Evolutionary conservation across 2,113 vertebrate genomes (phyloP), one percentile per base, ranked within the genome.

Genomic region (Ascaphus truei): DNA sequence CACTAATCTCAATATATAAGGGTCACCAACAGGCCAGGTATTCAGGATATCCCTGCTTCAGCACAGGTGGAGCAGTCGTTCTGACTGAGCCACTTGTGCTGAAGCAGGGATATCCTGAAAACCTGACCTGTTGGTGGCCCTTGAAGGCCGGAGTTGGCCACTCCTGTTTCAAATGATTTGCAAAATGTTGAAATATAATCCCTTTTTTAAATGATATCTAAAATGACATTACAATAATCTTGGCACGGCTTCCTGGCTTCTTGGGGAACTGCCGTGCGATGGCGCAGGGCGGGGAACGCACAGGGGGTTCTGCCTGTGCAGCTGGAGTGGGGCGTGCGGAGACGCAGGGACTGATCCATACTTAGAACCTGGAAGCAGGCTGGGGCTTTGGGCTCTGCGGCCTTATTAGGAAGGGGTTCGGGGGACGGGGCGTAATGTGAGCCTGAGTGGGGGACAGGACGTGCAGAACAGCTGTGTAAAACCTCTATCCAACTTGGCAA

Each of bases 351-450:
- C 37, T 56, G 51, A 36, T 48, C 73, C 69, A 72, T 52, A 73
- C 55, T 75, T 77, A 66, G 75, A 76, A 60, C 59, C 37, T 43
- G 16, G 27, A 52, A 53, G 51, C 33, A 33, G 45, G 61, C 51
- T 33, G 45, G 34, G 41, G 4, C 13, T 16, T 41, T 9, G 26
- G 68, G 34, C 15, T 48, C 2, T 3, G 67, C 67, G 62, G 2
- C 78, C 81, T 72, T 81, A 69, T 81, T 79, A 78, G 82, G 80
- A 50, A 43, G 50, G 67, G 55, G 45, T 64, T 52, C 39, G 30
- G 30, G 66, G 69, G 26, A 22, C 20, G 63, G 50, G 25, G n/a
- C 1, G 82, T 80, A 85, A 82, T 77, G 53, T 51, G 76, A 52
- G 25, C 8, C 26, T 55, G 50, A 36, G 36, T n/a, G 36, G 61